These are phyloP conservation scores for Macrosoma leucophasiata DNA, from an alignment of 2,888 invertebrate species.

Conservation along the genomic window DNA sequence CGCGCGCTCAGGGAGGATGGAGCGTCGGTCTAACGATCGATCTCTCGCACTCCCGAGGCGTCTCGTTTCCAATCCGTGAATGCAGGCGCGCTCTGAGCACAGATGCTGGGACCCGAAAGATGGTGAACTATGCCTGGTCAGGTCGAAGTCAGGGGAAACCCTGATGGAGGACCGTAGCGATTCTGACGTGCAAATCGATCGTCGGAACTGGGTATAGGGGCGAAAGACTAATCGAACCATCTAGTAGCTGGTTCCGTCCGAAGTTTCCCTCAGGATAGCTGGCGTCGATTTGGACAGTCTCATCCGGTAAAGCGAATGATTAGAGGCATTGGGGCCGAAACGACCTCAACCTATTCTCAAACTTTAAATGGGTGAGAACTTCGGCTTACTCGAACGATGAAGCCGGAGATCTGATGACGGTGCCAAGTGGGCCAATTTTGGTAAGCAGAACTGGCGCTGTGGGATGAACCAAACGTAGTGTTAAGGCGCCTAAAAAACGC, in stretches of 20 bases:
- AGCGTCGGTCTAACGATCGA: conserved; percentile 45
- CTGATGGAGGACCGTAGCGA: too few relatives aligned
- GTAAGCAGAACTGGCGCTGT: conserved; percentile 88
- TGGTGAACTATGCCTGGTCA: too few relatives aligned
- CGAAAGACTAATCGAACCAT: conserved; percentile 84
- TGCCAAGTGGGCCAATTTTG: conserved; percentile 83
- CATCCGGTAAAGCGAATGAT: conserved; percentile 86
- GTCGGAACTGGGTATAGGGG: conserved; percentile 84
- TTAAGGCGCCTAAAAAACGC: conserved; percentile 80
- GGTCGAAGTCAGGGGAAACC: too few relatives aligned
- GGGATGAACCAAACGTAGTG: conserved; percentile 84
- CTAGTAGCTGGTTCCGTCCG: conserved; percentile 86
- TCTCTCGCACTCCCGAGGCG: conserved; percentile 76
- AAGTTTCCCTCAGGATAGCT: conserved; percentile 86
- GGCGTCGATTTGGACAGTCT: conserved; percentile 67
- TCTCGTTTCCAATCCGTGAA: conserved; percentile 60
- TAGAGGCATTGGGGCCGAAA: conserved; percentile 82
- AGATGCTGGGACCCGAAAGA: conserved; percentile 82
- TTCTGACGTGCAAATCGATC: conserved; percentile 89
- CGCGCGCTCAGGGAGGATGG: conserved; percentile 60
- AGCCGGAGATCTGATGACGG: conserved; percentile 72
- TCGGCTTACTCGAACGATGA: conserved; percentile 75
- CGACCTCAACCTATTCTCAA: conserved; percentile 85
- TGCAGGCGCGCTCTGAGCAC: conserved; percentile 77
- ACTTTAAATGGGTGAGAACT: conserved; percentile 85